Conservation (phyloP, 2,888 invertebrate species). For the Drosophila paracracens region DNA sequence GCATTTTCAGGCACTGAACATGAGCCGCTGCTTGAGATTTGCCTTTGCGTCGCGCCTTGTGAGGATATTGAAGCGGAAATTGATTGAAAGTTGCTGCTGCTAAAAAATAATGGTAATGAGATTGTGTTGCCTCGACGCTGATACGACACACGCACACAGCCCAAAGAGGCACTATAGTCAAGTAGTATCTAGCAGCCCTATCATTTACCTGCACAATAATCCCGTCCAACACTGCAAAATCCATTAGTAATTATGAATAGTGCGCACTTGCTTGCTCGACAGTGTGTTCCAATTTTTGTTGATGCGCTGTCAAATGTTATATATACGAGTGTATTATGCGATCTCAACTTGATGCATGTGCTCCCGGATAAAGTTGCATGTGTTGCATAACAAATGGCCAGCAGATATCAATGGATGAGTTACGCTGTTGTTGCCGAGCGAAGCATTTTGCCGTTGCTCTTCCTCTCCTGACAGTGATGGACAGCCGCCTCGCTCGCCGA, state of each 20-base stretch:
- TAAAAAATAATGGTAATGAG: slow-evolving; percentile 75
- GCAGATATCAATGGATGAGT: slow-evolving; percentile 61
- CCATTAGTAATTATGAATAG: slow-evolving; percentile 44
- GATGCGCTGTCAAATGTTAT: slow-evolving; percentile 57
- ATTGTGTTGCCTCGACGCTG: slow-evolving; percentile 57
- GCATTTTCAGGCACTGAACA: slow-evolving; percentile 48
- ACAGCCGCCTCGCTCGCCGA: slow-evolving; percentile 17
- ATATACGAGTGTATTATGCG: slow-evolving; percentile 59
- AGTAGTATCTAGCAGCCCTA: slow-evolving; percentile 7
- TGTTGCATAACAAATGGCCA: slow-evolving; percentile 59
- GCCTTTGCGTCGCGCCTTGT: slow-evolving; percentile 31
- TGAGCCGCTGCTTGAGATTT: slow-evolving; percentile 60
- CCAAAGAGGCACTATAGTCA: slow-evolving; percentile 13
- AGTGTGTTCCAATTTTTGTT: slow-evolving; percentile 22
- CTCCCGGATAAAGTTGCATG: slow-evolving; percentile 17
- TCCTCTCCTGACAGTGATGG: slow-evolving; percentile 36
- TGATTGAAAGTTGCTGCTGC: slow-evolving; percentile 74
- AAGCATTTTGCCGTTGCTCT: slow-evolving; percentile 11
- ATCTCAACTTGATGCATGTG: slow-evolving; percentile 55
- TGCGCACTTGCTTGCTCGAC: background rate
- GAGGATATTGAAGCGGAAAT: slow-evolving; percentile 77
- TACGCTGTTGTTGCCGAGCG: slow-evolving; percentile 2
- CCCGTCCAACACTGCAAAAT: slow-evolving; percentile 3
- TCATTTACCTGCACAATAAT: slow-evolving; percentile 36
- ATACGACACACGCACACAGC: slow-evolving; percentile 19